Base-by-base conservation (phyloP, 2,113 vertebrate genomes). In the Passer montanus region DNA sequence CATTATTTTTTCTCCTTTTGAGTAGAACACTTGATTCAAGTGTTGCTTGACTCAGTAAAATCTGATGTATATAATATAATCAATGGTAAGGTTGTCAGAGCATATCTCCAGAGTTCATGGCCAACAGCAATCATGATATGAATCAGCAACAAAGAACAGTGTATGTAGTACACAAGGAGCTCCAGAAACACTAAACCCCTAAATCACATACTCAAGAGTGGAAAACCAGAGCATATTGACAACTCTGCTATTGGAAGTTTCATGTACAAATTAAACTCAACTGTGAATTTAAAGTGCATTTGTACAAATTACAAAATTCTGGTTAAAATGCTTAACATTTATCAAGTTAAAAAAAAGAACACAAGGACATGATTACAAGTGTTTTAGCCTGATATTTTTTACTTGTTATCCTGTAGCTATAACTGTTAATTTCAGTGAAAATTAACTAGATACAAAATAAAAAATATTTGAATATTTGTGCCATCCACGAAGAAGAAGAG, bases 21-120 rank as follows among this genome's bases (percentile, higher is more conserved):
- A 83, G 31, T 64, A 72, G 49, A 76, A 85, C n/a, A 53, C 18
- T 93, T 82, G 58, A 87, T 89, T 91, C 73, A 95, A 87, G 39
- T 66, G 77, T 74, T 70, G 33, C 27, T 94, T 66, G 59, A 44
- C 43, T 78, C 15, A 59, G 43, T 90, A 76, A 80, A 86, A 76
- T 76, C 53, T 73, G 41, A 78, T 58, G 18, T 37, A 50, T 84
- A 50, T 76, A 22, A 28, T 43, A 39, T 70, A 92, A 92, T 87
- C 63, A 79, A 19, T 69, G 80, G 43, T 44, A 62, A 70, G 75
- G 27, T 50, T 73, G 27, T 88, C 59, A 91, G 70, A 77, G 20
- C 4, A 1, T 44, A 76, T 69, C 21, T 77, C 75, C 35, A 67
- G 47, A 77, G 67, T 39, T 80, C 64, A 66, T 47, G 67, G 55